Base-by-base conservation (phyloP, 2,113 vertebrate species). In the Haemorhous mexicanus region DNA sequence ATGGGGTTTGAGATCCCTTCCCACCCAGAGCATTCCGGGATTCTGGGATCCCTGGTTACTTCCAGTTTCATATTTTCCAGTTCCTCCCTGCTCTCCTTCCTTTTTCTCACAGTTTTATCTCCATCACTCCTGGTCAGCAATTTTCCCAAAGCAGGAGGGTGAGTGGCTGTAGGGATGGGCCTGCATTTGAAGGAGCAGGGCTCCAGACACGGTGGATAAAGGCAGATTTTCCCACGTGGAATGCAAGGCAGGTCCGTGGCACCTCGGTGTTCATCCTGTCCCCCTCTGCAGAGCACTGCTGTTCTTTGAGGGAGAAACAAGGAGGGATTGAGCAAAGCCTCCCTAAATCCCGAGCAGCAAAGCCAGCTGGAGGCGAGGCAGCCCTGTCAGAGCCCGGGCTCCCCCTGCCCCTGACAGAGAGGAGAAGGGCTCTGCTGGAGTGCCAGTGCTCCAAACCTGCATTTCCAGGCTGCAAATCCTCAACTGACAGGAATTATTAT, bases 201-300 rank as follows among this genome's bases (percentile, higher is more conserved):
- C 3, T 58, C 19, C 55, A 86, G 50, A 9, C 27, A 9, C 30
- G 5, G 22, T 0, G 13, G 39, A 16, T 16, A 6, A 61, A 50
- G 33, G 41, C 44, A 69, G 49, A 17, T 76, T 64, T 74, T 30
- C 32, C 39, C 66, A 2, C 2, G 4, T 7, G 1, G 5, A 44
- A 28, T 21, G n/a, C 43, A 3, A 26, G 61, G 66, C 66, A 59
- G 10, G 23, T 52, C n/a, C 63, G 37, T 21, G 35, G 59, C 49
- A 63, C 18, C 35, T 28, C 15, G 0, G 2, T 0, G 2, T 23
- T 63, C 39, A 3, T 23, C 21, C 46, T 6, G 0, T 35, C 47
- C 63, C 41, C 39, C 69, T 49, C 55, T 43, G 21, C 69, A 52
- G 24, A 79, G 3, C 26, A 9, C 56, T 52, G 44, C 24, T 14